A percentile compares a stretch with the other conserved stretches of the same genome.
Conservation (phyloP, 2,113 vertebrate species). For the human (Homo sapiens) region GRCh38 chrX:142436001-142436500, state of each 20-base stretch:
- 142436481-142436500: not conserved
- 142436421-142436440: not conserved
- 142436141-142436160: too few relatives aligned
- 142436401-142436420: not conserved
- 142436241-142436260: too few relatives aligned
- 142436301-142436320: not conserved
- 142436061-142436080: not conserved
- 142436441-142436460: not conserved
- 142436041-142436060: not conserved
- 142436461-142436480: not conserved
- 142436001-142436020: not conserved
- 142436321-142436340: not conserved
- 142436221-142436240: too few relatives aligned
- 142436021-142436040: not conserved
- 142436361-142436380: not conserved
- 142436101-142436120: too few relatives aligned
- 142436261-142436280: not conserved
- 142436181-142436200: too few relatives aligned
- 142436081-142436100: too few relatives aligned
- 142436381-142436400: not conserved
- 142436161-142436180: too few relatives aligned
- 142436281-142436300: not conserved
- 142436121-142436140: too few relatives aligned
- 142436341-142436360: not conserved
- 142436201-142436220: too few relatives aligned